A percentile compares a stretch with the other conserved stretches of the same genome.
These are phyloP conservation scores for Catocala nupta DNA, from an alignment of 2,888 invertebrate genomes.

Conservation along the genomic window DNA sequence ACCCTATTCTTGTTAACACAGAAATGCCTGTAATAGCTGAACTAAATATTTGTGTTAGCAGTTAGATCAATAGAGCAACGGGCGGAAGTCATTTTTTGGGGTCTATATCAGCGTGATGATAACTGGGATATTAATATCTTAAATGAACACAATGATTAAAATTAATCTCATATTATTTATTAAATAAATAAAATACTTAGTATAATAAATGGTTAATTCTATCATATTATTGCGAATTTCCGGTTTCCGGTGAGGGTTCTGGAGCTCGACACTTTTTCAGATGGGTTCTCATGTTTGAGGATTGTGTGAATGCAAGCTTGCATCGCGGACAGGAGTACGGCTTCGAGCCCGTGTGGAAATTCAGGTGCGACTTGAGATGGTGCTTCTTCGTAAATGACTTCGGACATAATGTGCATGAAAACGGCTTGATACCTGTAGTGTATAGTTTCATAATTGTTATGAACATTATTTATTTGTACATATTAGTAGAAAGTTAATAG, in stretches of 20 bases:
- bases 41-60: too few relatives aligned
- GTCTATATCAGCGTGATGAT: too few relatives aligned
- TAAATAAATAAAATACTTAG: background rate
- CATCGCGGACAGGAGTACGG: constrained; percentile 90
- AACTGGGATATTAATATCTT: too few relatives aligned
- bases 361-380: constrained; percentile 94
- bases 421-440: constrained; percentile 91
- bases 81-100: too few relatives aligned
- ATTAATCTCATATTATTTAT: too few relatives aligned
- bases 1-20: too few relatives aligned
- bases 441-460: too few relatives aligned
- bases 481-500: too few relatives aligned
- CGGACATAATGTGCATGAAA: constrained; percentile 88
- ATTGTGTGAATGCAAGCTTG: constrained; percentile 93
- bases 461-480: too few relatives aligned
- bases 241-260: constrained; percentile 32
- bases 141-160: too few relatives aligned
- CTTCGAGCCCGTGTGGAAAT: constrained; percentile 94
- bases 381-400: constrained; percentile 96
- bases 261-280: constrained; percentile 90
- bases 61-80: too few relatives aligned
- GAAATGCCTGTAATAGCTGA: too few relatives aligned
- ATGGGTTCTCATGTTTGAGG: constrained; percentile 95
- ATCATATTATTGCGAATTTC: constrained; percentile 14
- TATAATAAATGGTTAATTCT: background rate